Conservation (phyloP, 2,797 vertebrate genomes). For the Poecilia velifera region DNA sequence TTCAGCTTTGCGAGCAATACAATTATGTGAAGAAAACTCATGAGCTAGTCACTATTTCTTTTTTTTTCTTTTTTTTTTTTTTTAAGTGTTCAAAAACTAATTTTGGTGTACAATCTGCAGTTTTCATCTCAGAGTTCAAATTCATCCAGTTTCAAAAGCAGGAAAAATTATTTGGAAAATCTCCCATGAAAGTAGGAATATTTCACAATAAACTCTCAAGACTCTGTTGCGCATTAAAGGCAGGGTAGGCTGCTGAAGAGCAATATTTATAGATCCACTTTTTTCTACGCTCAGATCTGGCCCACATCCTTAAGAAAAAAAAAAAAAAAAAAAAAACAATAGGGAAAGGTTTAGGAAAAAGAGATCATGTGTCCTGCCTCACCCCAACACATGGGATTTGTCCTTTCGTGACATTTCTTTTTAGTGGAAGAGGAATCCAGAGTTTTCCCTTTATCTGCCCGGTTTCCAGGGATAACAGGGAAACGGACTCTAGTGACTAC, state of each 20-base stretch:
- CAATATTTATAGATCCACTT: constrained; percentile 58
- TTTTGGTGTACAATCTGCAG: constrained; percentile 63
- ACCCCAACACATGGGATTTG: constrained; percentile 71
- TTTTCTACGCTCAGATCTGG: constrained; percentile 53
- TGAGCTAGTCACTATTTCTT: constrained; percentile 40
- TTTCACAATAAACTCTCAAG: constrained; percentile 50
- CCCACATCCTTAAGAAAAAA: constrained; percentile 38
- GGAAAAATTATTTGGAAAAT: constrained; percentile 51
- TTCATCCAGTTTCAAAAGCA: constrained; percentile 58
- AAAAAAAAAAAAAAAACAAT: constrained; percentile 52
- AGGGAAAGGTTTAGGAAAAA: constrained; percentile 18
- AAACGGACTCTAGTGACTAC: constrained; percentile 68
- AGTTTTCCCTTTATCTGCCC: constrained; percentile 69
- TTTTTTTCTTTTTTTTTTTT: constrained; percentile 18
- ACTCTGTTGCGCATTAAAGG: constrained; percentile 63
- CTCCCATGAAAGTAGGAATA: constrained; percentile 49
- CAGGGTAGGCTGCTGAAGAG: constrained; percentile 43
- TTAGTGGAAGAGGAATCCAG: constrained; percentile 71
- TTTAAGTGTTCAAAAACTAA: constrained; percentile 62
- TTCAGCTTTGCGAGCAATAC: constrained; percentile 70
- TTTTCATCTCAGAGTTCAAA: constrained; percentile 48
- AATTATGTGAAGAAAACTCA: constrained; percentile 57
- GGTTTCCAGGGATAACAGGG: constrained; percentile 71
- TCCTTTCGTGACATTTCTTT: constrained; percentile 72
- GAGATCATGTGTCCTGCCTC: constrained; percentile 59